Evolutionary conservation across 2,888 invertebrate species (phyloP).

Genomic region (Drosophila testacea): DNA sequence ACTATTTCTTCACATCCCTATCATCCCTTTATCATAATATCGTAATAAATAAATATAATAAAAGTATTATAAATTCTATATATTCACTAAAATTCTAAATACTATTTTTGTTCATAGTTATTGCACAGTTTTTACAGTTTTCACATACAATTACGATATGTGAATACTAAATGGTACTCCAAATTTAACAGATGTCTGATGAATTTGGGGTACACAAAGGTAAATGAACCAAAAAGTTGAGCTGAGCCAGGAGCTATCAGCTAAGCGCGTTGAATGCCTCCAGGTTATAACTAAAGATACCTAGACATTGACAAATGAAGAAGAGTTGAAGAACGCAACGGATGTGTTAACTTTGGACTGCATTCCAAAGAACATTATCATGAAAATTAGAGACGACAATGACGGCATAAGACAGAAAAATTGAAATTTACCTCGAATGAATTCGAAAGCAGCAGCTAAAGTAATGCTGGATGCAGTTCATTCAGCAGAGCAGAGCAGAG

Average conservation of each 20-base stretch:
- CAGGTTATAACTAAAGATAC: conserved; percentile 10
- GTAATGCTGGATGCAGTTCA: conserved; percentile 41
- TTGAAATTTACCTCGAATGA: not conserved
- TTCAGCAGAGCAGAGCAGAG: conserved; percentile 27
- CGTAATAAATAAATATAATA: too few species aligned
- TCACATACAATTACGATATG: too few species aligned
- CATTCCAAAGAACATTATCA: conserved; percentile 42
- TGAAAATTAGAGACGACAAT: conserved; percentile 27
- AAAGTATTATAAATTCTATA: too few species aligned
- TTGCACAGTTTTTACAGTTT: too few species aligned
- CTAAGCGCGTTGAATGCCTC: not conserved
- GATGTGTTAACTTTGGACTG: conserved; percentile 24
- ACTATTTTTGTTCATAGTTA: too few species aligned
- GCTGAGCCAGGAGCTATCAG: conserved; percentile 24
- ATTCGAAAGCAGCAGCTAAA: conserved; percentile 15
- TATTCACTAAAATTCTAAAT: too few species aligned
- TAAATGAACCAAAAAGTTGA: conserved; percentile 3
- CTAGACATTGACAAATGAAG: conserved; percentile 12
- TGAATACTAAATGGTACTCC: not conserved
- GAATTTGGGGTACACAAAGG: not conserved
- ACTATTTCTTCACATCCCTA: too few species aligned
- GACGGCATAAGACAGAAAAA: not conserved
- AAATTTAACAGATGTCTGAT: not conserved
- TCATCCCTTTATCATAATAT: too few species aligned
- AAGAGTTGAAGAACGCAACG: not conserved